These are phyloP conservation scores for Chaetodon auriga DNA, from an alignment of 2,113 vertebrate genomes.

Conservation along the genomic window DNA sequence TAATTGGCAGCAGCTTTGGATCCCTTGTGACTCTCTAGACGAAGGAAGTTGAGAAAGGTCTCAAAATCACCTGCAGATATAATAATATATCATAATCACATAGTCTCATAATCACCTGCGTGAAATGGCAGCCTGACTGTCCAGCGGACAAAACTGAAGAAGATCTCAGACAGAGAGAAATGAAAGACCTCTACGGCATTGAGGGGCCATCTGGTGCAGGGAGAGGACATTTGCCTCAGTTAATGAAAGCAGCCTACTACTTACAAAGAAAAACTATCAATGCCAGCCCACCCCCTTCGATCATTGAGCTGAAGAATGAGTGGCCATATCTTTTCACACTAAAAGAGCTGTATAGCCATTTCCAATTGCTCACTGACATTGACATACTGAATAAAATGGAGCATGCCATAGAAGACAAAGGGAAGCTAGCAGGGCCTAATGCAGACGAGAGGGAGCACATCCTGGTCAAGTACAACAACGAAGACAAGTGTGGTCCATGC, in stretches of 20 bases:
- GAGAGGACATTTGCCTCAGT: not conserved
- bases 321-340: not conserved
- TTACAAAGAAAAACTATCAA: not conserved
- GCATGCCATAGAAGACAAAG: not conserved
- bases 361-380: not conserved
- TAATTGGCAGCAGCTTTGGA: not conserved
- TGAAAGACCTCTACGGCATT: not conserved
- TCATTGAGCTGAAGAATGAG: not conserved
- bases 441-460: no score
- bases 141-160: not conserved
- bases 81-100: no score
- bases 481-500: no score
- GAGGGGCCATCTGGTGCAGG: not conserved
- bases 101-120: no score
- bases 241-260: not conserved
- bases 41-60: not conserved
- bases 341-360: not conserved
- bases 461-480: no score
- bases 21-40: not conserved
- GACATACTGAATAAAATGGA: not conserved
- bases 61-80: not conserved
- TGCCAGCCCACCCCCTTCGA: not conserved
- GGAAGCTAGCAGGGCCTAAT: not conserved
- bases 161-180: not conserved
- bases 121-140: not conserved